Percentiles rank a stretch among this genome's conserved stretches.
These are phyloP conservation scores for Steinernema khuongi DNA, from an alignment of 1,140 invertebrate genomes.

Conservation along the genomic window DNA sequence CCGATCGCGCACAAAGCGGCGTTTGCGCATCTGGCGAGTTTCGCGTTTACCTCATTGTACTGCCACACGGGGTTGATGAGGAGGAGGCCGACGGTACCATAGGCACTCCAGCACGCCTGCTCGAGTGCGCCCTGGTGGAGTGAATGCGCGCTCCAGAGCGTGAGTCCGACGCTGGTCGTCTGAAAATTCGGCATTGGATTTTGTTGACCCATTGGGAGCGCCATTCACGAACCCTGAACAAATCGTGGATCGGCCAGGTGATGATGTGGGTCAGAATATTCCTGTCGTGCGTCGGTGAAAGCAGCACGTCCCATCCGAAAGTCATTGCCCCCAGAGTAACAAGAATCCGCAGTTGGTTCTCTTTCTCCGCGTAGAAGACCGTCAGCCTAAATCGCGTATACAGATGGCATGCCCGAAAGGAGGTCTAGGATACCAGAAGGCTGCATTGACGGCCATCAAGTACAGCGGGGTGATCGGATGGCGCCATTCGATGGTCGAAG, in stretches of 20 bases:
- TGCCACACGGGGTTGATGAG: constrained; percentile 38
- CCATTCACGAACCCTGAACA: constrained; percentile 26
- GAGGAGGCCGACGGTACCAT: constrained; percentile 34
- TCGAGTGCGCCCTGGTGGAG: constrained; percentile 20
- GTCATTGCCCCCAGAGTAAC: constrained; percentile 19
- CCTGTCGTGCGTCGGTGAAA: constrained; percentile 27
- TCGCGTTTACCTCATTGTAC: constrained; percentile 29
- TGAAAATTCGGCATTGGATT: constrained; percentile 12
- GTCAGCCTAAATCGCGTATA: constrained; percentile 17
- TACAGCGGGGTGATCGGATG: constrained; percentile 29
- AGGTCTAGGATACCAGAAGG: constrained; percentile 28
- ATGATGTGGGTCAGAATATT: constrained; percentile 28
- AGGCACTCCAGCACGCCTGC: constrained; percentile 26
- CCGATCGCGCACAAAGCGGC: background rate
- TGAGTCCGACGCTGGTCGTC: constrained; percentile 21
- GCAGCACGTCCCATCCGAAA: constrained; percentile 34
- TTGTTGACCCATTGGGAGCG: background rate
- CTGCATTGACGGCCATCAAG: constrained; percentile 30
- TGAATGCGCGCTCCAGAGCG: constrained; percentile 18
- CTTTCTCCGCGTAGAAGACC: constrained; percentile 24
- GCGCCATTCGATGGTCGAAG: constrained; percentile 31
- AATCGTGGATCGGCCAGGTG: constrained; percentile 29
- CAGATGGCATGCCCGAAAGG: constrained; percentile 17
- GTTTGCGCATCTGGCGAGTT: constrained; percentile 21
- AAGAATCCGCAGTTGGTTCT: constrained; percentile 18